A percentile compares a stretch with the other conserved stretches of the same genome.
Evolutionary conservation across 2,888 invertebrate species (phyloP).

Genomic region (Archips xylosteana): DNA sequence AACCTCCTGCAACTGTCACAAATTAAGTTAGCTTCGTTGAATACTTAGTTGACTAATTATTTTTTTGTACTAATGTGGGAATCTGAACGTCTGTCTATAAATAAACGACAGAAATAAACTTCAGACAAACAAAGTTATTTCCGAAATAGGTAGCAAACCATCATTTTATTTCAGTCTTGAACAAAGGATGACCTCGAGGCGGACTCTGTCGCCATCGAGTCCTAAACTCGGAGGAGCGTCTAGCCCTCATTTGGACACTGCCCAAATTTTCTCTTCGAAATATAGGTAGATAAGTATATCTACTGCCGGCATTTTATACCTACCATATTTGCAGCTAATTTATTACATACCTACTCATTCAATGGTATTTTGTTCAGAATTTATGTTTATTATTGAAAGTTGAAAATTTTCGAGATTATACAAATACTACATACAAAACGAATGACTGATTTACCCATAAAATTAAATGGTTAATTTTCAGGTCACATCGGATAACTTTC

Average conservation of each 20-base stretch:
- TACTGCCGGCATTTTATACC: background rate
- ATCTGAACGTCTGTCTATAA: background rate
- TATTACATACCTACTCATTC: too few species aligned
- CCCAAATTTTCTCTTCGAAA: constrained; percentile 19
- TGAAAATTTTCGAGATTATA: background rate
- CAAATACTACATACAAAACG: too few species aligned
- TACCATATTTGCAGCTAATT: background rate
- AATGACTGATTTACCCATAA: too few species aligned
- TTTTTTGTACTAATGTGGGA: too few species aligned
- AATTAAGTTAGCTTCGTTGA: too few species aligned
- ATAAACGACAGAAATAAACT: background rate
- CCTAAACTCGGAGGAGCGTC: constrained; percentile 9
- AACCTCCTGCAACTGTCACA: too few species aligned
- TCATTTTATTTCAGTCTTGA: constrained; percentile 4
- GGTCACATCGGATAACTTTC: too few species aligned
- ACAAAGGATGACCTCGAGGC: constrained; percentile 23
- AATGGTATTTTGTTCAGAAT: too few species aligned
- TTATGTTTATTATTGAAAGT: background rate
- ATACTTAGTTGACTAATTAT: too few species aligned
- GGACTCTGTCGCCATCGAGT: constrained; percentile 14
- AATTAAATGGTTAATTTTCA: too few species aligned
- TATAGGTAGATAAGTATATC: background rate
- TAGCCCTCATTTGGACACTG: constrained; percentile 20
- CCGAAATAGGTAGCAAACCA: background rate
- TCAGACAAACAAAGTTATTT: background rate